These are phyloP conservation scores for Fratercula arctica DNA, from an alignment of 2,797 vertebrate species.

Conservation along the genomic window DNA sequence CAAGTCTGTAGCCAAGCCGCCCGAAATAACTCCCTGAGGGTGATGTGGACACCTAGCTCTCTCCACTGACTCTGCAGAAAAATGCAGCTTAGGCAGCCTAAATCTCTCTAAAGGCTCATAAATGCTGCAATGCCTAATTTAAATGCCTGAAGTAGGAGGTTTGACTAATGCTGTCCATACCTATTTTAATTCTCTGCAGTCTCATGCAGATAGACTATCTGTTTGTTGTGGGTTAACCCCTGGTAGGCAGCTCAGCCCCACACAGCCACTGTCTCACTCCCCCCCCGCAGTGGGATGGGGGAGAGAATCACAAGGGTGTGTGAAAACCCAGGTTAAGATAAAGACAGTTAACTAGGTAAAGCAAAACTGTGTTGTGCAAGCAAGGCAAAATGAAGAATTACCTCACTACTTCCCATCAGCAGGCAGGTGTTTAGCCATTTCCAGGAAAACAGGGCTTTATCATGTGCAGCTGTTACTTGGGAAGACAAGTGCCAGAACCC, in stretches of 20 bases:
- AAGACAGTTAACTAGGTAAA: neutral
- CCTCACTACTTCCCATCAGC: neutral
- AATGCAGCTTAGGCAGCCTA: neutral
- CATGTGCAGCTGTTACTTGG: neutral
- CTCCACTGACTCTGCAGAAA: neutral
- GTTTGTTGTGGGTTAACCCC: neutral
- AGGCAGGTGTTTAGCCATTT: neutral
- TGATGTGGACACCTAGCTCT: neutral
- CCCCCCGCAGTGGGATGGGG: fast-evolving
- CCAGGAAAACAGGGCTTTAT: neutral
- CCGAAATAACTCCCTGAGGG: neutral
- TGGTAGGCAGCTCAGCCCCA: neutral
- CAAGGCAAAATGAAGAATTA: neutral
- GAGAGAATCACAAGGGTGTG: neutral
- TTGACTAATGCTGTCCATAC: neutral
- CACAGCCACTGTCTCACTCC: neutral
- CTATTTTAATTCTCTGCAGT: neutral
- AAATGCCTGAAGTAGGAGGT: neutral
- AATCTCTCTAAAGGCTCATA: neutral
- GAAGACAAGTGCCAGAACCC: neutral
- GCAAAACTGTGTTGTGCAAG: fast-evolving
- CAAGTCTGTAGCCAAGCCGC: neutral
- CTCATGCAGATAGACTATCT: neutral
- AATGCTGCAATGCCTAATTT: neutral
- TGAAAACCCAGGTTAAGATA: neutral